Evolutionary conservation across 1,140 invertebrate species (phyloP), one percentile per base, ranked within the genome.

Genomic region (Diploscapter pachys): DNA sequence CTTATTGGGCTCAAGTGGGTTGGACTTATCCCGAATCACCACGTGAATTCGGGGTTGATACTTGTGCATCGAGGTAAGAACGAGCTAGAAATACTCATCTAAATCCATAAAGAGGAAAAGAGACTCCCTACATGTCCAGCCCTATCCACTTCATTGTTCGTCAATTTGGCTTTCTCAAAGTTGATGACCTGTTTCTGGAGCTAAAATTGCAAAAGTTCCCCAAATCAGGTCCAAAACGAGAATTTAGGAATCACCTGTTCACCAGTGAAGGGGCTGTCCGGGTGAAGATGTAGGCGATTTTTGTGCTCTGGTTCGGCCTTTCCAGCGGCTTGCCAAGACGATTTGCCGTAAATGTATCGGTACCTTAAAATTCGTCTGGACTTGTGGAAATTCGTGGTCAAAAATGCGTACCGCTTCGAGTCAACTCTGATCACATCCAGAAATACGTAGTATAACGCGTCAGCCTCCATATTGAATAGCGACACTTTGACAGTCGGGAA

Each of bases 131-230:
- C 96, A 90, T 98, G 95, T 87, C 95, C 95, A 85, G 94, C 93
- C 87, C 95, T 96, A 87, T 98, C 95, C 91, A 96, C 93, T 88
- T 97, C 94, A 88, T 98, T 98, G 88, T 99, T 98, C 85, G 96
- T 99, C 79, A 99, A 90, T 88, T 99, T 99, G 85, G 98, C 93
- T 89, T 99, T 99, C 89, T 98, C 96, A 88, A 98, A 99, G 80
- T 94, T 96, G 82, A 99, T 93, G 81, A 97, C 93, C 89, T 98
- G 95, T 88, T 96, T 96, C 80, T 91, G 89, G 55, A 98, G 89
- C 87, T 96, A 94, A 65, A 63, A 57, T 50, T 52, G 48, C 48
- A 11, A 13, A 31, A 66, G 13, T 76, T 6, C 63, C 6, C 5
- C 13, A 5, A 31, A 50, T 6, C 5, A 64, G 31, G 31, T 31